A percentile compares a stretch with the other conserved stretches of the same genome.
phyloP scores from a whole-genome alignment of 2,797 vertebrate genomes.

The Rhinogobio ventralis region DNA sequence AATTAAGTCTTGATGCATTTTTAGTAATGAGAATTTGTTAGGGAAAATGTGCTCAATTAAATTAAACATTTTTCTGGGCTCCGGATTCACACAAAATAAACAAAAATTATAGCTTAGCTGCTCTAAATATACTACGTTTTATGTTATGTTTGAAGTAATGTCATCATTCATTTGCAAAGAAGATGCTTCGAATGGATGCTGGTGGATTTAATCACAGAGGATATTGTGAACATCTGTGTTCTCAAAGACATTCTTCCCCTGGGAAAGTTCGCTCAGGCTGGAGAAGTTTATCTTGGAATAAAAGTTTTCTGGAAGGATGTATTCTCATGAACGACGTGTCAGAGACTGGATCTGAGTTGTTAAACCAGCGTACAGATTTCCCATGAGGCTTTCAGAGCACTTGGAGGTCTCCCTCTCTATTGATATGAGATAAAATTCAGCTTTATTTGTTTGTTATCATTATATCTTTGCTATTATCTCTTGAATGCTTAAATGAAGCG shows the following conservation, averaged over 20 bases:
- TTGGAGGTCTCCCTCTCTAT: slow-evolving; percentile 39
- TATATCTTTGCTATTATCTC: slow-evolving; percentile 36
- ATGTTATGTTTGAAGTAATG: neutral
- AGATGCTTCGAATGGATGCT: neutral
- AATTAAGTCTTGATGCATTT: neutral
- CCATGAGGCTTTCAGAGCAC: slow-evolving; percentile 44
- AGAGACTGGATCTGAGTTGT: slow-evolving; percentile 56
- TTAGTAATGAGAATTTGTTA: too few relatives aligned
- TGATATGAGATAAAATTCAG: slow-evolving; percentile 34
- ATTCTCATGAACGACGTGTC: slow-evolving; percentile 62
- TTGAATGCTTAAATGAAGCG: neutral
- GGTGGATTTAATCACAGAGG: slow-evolving; percentile 36
- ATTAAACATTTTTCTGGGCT: too few relatives aligned
- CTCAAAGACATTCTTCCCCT: slow-evolving; percentile 44
- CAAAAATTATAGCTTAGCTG: neutral
- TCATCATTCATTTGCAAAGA: neutral
- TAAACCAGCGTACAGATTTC: slow-evolving; percentile 48
- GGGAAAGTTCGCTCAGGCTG: slow-evolving; percentile 46
- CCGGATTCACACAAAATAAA: neutral
- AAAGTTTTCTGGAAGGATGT: slow-evolving; percentile 58
- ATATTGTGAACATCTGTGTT: slow-evolving; percentile 60
- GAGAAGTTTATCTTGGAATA: slow-evolving; percentile 60
- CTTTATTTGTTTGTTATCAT: slow-evolving; percentile 50
- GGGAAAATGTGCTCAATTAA: neutral
- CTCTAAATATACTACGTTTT: neutral